Conservation (phyloP, 2,113 vertebrate species). For the Rhinolophus sinicus region DNA sequence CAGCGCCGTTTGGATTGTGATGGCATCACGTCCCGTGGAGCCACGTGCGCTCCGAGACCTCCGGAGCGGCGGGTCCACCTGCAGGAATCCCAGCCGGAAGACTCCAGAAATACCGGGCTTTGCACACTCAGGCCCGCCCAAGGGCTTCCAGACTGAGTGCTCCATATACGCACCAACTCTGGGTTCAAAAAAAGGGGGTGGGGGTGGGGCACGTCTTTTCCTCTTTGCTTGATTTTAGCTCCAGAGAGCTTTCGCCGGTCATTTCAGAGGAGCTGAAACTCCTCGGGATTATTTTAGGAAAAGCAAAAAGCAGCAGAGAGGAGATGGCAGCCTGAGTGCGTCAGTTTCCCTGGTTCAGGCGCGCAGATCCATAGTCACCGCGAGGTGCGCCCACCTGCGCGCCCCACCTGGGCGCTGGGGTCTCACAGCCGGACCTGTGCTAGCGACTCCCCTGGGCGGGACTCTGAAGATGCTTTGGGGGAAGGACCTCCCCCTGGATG, state of each 20-base stretch:
- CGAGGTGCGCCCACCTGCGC: not conserved
- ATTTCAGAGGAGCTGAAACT: not conserved
- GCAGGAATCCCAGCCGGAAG: constrained; percentile 16
- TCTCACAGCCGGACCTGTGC: accelerated
- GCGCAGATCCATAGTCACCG: accelerated
- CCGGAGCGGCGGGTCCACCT: not conserved
- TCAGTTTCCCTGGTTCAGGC: not conserved
- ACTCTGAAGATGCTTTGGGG: not conserved
- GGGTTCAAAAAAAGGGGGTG: not conserved
- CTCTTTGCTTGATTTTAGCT: not conserved
- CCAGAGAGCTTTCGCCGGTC: not conserved
- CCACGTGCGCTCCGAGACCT: not conserved
- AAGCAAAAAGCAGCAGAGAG: not conserved
- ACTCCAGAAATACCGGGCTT: not conserved
- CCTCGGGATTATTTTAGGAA: not conserved
- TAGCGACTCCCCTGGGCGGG: not conserved
- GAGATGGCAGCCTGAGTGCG: not conserved
- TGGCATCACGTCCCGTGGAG: not conserved
- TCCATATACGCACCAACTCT: not conserved
- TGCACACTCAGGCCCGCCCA: not conserved
- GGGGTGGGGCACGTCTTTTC: not conserved
- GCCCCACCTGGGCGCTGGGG: not conserved
- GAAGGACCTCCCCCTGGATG: not conserved
- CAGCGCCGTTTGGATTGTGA: not conserved
- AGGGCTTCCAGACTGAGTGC: not conserved